Conservation (phyloP, 64 coral and sea anemone genomes). For the Pocillopora damicornis region DNA sequence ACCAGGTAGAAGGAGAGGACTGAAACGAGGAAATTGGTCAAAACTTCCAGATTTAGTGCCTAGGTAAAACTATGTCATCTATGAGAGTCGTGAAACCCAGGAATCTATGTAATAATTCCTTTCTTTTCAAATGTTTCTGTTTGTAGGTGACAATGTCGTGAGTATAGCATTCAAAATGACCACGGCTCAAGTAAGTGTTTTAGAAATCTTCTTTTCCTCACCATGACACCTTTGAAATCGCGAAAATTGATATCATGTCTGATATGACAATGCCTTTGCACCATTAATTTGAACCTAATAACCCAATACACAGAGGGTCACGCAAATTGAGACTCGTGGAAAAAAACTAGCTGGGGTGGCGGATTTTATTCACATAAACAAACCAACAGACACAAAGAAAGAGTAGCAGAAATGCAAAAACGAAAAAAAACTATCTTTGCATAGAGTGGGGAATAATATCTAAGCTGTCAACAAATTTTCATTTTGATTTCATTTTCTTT, state of each 20-base stretch:
- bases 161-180: not conserved
- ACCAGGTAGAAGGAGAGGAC: too few species aligned
- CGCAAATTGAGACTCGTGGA: too few species aligned
- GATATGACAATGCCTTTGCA: too few species aligned
- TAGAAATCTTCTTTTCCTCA: too few species aligned
- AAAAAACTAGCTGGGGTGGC: too few species aligned
- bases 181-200: not conserved
- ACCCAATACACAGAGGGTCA: too few species aligned
- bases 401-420: not conserved
- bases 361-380: too few species aligned
- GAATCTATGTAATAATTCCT: not conserved
- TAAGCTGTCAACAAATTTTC: not conserved
- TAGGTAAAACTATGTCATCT: not conserved
- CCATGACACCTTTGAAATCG: too few species aligned
- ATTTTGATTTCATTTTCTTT: not conserved
- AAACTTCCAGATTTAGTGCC: too few species aligned
- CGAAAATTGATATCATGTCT: too few species aligned
- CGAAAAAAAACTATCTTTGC: not conserved
- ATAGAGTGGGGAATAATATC: not conserved
- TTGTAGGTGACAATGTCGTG: not conserved
- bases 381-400: not conserved
- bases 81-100: not conserved
- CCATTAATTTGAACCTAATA: too few species aligned
- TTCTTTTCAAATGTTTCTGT: not conserved
- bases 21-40: too few species aligned